phyloP scores from a whole-genome alignment of 1,140 invertebrate genomes.

The Eumaeus atala region DNA sequence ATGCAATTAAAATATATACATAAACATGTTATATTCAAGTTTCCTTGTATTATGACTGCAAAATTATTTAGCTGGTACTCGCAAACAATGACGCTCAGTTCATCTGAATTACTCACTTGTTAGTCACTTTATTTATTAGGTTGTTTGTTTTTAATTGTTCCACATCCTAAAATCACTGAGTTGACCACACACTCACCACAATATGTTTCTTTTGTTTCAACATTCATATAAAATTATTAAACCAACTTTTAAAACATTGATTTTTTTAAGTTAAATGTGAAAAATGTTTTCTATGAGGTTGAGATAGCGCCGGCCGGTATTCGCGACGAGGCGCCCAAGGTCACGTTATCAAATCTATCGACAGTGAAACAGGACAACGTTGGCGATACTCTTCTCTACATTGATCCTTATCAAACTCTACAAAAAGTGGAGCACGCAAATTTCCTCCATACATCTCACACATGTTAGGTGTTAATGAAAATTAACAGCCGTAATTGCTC shows the following conservation, averaged over 20 bases:
- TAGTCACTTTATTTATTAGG: constrained; percentile 54
- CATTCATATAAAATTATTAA: no score
- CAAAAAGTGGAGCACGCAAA: constrained; percentile 19
- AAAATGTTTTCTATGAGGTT: constrained; percentile 52
- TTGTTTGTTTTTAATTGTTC: constrained; percentile 56
- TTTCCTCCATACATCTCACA: constrained; percentile 2
- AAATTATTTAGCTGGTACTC: constrained; percentile 13
- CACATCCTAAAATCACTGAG: constrained; percentile 40
- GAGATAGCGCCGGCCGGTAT: constrained; percentile 60
- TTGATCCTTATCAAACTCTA: constrained; percentile 14
- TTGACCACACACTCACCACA: background rate
- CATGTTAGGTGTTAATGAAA: background rate
- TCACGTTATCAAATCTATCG: constrained; percentile 68
- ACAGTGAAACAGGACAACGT: constrained; percentile 49
- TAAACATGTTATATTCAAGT: background rate
- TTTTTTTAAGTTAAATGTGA: constrained; percentile 22
- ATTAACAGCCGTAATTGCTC: constrained; percentile 5
- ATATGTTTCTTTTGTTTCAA: background rate
- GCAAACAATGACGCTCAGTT: constrained; percentile 44
- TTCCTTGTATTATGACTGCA: constrained; percentile 16
- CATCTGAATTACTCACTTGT: constrained; percentile 64
- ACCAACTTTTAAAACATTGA: no score
- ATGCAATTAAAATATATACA: no score
- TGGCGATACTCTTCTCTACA: constrained; percentile 12
- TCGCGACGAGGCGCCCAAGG: constrained; percentile 60